Percentiles rank a stretch among this genome's conserved stretches.
Evolutionary conservation across 1,140 invertebrate species (phyloP).

Genomic region (Trichonephila clavipes): DNA sequence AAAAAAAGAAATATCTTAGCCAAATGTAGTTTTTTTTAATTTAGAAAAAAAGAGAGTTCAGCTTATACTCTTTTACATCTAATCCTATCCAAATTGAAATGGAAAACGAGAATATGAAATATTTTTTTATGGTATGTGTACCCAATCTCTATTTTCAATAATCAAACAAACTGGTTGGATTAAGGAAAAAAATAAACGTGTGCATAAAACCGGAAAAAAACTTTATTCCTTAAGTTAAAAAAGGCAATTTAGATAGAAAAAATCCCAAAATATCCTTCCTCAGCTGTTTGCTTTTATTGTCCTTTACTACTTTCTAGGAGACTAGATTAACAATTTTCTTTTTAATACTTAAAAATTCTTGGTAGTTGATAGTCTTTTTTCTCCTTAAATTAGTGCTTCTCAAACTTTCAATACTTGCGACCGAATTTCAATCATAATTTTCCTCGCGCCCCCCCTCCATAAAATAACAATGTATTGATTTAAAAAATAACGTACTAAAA

Average conservation of each 20-base stretch:
- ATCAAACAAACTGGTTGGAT: constrained; percentile 33
- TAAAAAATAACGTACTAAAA: no score
- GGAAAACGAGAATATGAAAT: constrained; percentile 23
- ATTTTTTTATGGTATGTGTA: background rate
- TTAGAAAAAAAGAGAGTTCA: background rate
- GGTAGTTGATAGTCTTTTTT: background rate
- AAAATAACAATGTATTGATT: no score
- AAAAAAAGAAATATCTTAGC: background rate
- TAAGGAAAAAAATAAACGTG: constrained; percentile 6
- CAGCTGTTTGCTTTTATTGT: constrained; percentile 39
- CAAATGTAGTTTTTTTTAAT: background rate
- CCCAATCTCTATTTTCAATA: constrained; percentile 24
- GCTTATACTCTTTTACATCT: constrained; percentile 3
- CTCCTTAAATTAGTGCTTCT: no score
- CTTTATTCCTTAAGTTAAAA: background rate
- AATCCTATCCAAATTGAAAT: constrained; percentile 27
- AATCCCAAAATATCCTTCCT: background rate
- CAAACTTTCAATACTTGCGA: no score
- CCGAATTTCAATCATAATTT: no score
- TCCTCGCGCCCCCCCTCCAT: no score
- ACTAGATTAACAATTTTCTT: background rate
- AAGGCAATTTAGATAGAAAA: background rate
- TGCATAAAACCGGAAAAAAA: constrained; percentile 42
- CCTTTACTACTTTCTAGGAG: constrained; percentile 31
- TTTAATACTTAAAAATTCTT: background rate